Evolutionary conservation across 2,113 vertebrate genomes (phyloP).

Genomic region (Parus major): DNA sequence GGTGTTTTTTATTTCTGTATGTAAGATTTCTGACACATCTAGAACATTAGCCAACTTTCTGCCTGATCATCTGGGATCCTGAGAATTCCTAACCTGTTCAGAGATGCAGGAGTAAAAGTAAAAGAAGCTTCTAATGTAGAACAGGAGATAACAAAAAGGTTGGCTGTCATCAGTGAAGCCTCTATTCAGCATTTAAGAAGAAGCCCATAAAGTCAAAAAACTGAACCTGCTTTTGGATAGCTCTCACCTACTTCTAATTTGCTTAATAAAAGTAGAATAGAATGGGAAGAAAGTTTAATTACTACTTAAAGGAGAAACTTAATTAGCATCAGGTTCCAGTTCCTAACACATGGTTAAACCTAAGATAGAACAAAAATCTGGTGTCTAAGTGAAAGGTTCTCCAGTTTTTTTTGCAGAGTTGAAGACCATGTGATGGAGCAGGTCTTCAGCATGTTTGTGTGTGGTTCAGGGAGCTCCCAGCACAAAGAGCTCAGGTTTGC

Average conservation of each 20-base stretch:
- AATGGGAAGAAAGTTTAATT: background rate
- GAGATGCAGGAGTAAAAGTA: background rate
- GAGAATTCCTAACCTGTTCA: background rate
- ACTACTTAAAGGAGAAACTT: background rate
- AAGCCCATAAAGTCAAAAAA: background rate
- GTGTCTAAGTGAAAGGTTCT: background rate
- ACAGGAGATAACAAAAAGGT: background rate
- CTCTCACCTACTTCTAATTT: background rate
- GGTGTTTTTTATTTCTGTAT: background rate
- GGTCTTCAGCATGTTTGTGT: background rate
- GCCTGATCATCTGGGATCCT: background rate
- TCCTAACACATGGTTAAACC: background rate
- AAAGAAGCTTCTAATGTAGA: background rate
- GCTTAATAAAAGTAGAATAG: background rate
- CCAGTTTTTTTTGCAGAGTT: background rate
- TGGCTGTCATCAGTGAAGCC: background rate
- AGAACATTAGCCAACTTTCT: background rate
- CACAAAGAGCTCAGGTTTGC: background rate
- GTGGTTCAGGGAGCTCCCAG: background rate
- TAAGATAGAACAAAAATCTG: background rate
- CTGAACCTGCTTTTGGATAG: background rate
- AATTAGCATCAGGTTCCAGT: background rate
- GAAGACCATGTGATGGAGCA: background rate
- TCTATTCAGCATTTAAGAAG: background rate
- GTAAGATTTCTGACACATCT: fast-evolving